These are phyloP conservation scores for Sitta carolinensis DNA, from an alignment of 2,797 vertebrate genomes.

Conservation along the genomic window DNA sequence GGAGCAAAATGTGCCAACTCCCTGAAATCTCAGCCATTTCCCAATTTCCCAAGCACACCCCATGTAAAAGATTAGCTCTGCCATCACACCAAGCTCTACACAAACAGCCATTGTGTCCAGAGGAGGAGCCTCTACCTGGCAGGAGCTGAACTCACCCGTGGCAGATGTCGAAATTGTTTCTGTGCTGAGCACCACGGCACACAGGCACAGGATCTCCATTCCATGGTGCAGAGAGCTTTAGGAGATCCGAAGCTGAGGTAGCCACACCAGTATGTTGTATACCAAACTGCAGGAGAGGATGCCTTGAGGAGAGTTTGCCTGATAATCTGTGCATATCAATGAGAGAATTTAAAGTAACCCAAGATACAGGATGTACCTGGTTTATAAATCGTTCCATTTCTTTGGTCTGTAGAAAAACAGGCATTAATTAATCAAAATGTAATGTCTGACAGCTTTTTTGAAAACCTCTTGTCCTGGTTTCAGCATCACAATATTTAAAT, in stretches of 20 bases:
- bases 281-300: not conserved
- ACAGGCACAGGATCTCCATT: not conserved
- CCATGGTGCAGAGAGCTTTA: not conserved
- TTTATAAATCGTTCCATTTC: not conserved
- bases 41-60: not conserved
- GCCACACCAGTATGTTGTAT: fast-evolving
- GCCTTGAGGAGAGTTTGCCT: not conserved
- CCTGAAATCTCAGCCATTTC: not conserved
- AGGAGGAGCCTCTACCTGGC: not conserved
- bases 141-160: fast-evolving
- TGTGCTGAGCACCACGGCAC: fast-evolving
- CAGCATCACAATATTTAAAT: not conserved
- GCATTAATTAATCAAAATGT: not conserved
- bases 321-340: not conserved
- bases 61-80: not conserved
- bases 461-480: not conserved
- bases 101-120: not conserved
- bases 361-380: not conserved
- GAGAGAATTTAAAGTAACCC: not conserved
- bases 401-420: not conserved
- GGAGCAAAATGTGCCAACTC: not conserved
- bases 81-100: not conserved
- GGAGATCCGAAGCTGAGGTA: not conserved
- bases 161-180: not conserved
- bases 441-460: not conserved